A percentile compares a stretch with the other conserved stretches of the same genome.
Conservation (phyloP, 1,140 invertebrate species). For the Chrysomallon squamiferum region DNA sequence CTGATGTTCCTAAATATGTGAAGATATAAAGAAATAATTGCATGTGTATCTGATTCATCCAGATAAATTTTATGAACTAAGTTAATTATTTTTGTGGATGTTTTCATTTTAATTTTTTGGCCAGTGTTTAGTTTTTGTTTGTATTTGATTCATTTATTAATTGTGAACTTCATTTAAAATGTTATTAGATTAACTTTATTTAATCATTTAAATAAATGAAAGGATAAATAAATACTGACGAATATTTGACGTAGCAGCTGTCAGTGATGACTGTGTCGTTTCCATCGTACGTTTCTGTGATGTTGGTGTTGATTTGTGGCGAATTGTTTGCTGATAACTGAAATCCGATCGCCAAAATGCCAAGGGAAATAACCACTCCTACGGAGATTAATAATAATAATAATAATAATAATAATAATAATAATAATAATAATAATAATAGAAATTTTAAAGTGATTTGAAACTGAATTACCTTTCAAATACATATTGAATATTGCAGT, state of each 20-base stretch:
- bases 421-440: not conserved
- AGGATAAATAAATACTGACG: not conserved
- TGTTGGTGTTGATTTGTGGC: slow-evolving; percentile 47
- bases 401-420: not conserved
- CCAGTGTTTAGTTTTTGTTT: too few relatives aligned
- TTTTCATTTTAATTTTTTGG: too few relatives aligned
- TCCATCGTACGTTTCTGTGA: slow-evolving; percentile 18
- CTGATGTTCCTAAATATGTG: too few relatives aligned
- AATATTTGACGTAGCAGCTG: not conserved
- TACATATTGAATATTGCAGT: not conserved
- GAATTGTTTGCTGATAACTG: slow-evolving; percentile 61
- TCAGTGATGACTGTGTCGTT: not conserved
- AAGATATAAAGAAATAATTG: too few relatives aligned
- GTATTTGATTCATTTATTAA: too few relatives aligned
- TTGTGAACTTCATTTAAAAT: too few relatives aligned
- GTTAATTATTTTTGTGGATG: too few relatives aligned
- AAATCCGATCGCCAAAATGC: slow-evolving; percentile 66
- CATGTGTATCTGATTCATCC: too few relatives aligned
- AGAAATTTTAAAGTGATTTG: not conserved
- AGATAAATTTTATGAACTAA: too few relatives aligned
- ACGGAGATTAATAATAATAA: too few relatives aligned
- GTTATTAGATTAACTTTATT: too few relatives aligned
- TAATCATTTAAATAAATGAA: too few relatives aligned
- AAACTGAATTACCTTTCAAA: not conserved
- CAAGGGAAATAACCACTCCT: slow-evolving; percentile 65